Evolutionary conservation across 2,888 invertebrate genomes (phyloP), one percentile per base, ranked within the genome.

Genomic region (Neocrepidodera transversa): DNA sequence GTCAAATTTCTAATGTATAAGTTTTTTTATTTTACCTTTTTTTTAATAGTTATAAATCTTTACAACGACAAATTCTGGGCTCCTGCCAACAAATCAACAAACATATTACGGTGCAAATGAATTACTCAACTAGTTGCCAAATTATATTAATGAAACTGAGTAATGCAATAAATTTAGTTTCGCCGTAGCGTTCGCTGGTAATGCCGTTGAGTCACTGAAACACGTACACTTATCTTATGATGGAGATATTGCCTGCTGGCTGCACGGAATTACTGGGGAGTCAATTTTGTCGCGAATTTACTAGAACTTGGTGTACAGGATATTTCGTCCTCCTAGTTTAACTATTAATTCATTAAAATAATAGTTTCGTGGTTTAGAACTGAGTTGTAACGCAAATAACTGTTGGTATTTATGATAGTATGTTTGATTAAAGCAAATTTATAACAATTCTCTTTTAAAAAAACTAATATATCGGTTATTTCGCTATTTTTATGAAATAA

Each of bases 91-190:
- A 45, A 45, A 45, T 18, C 26, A 28, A 7, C 14, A 28, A 8
- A 45, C 6, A 28, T 45, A 45, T 68, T 69, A 69, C 63, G 66
- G 62, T 64, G 61, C 68, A 65, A 71, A 71, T 69, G 66, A 70
- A 71, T 71, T 69, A 69, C 62, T 68, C 28, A 66, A 66, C 64
- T 68, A 68, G 67, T 71, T 70, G 68, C 67, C 68, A 71, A 73
- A 73, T 64, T 71, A 68, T 69, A 72, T 73, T 72, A 73, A 71
- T 70, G 67, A 70, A 73, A 74, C 73, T 70, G 71, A 71, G 71
- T 71, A 70, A 69, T 68, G 69, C 70, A 52, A 73, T 74, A 71
- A 73, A 73, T 72, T 71, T 62, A 54, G 52, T 64, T 60, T 60
- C 56, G 63, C 60, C 61, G 52, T 47, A 40, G 52, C 42, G 43